phyloP scores from a whole-genome alignment of 2,113 vertebrate species.

The Ameiurus melas region DNA sequence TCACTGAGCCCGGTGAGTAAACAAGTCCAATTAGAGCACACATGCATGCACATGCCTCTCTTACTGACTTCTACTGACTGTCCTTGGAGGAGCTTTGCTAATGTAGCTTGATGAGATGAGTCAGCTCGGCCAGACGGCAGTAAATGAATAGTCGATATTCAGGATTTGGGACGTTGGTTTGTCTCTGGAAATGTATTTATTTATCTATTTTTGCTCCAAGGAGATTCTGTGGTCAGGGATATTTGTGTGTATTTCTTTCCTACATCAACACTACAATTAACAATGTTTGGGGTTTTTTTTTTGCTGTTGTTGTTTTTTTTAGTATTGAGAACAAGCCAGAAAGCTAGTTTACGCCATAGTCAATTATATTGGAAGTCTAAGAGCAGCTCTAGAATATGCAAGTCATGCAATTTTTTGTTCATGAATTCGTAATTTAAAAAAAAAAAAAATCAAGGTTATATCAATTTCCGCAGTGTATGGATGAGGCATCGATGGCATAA shows the following conservation, averaged over 20 bases:
- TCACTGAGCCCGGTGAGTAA: slow-evolving; percentile 50
- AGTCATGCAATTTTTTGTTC: not conserved
- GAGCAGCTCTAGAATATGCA: not conserved
- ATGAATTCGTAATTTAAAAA: too few relatives aligned
- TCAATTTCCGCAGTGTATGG: not conserved
- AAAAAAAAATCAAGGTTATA: not conserved
- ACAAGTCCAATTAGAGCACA: slow-evolving; percentile 51
- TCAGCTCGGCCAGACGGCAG: slow-evolving; percentile 58
- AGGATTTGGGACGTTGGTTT: slow-evolving; percentile 41
- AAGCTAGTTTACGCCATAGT: not conserved
- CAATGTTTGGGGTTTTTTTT: too few relatives aligned
- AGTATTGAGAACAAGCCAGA: not conserved
- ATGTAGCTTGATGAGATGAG: slow-evolving; percentile 66
- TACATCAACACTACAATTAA: not conserved
- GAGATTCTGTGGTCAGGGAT: not conserved
- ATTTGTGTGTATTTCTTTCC: not conserved
- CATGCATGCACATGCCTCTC: slow-evolving; percentile 33
- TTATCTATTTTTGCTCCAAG: not conserved
- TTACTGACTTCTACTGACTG: slow-evolving; percentile 60
- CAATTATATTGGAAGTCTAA: not conserved
- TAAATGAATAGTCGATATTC: slow-evolving; percentile 70
- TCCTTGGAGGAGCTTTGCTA: slow-evolving; percentile 67
- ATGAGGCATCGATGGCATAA: not conserved
- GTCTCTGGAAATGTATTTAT: not conserved
- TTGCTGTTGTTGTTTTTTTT: not conserved